phyloP scores from a whole-genome alignment of 2,113 vertebrate genomes.

The Sterna hirundo region DNA sequence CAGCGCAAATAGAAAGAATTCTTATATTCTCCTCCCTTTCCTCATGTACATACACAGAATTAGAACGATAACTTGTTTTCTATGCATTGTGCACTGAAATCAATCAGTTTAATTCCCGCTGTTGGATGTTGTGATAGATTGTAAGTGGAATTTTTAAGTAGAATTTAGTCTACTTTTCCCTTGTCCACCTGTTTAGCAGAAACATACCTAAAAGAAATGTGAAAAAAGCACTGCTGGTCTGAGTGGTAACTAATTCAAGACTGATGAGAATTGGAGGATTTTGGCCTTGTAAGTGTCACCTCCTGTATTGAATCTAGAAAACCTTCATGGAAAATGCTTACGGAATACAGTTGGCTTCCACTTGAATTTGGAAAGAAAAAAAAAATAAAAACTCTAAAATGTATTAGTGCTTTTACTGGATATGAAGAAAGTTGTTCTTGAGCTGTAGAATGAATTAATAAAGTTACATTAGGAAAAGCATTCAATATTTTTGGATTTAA shows the following conservation, averaged over 20 bases:
- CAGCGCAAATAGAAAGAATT: background rate
- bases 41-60: fast-evolving
- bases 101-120: background rate
- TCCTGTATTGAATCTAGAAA: background rate
- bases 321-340: background rate
- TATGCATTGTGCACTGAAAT: background rate
- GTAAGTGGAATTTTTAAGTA: background rate
- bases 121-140: background rate
- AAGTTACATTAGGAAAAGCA: background rate
- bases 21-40: background rate
- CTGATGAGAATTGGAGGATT: background rate
- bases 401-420: background rate
- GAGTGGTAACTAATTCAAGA: background rate
- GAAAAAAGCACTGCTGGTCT: background rate
- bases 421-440: background rate
- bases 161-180: background rate
- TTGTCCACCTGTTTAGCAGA: background rate
- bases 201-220: background rate
- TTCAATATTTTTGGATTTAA: background rate
- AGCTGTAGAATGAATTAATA: background rate
- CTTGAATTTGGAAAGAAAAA: background rate
- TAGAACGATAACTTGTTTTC: background rate
- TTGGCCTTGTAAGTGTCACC: background rate
- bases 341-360: background rate
- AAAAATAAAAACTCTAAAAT: background rate